A percentile compares a stretch with the other conserved stretches of the same genome.
Conservation (phyloP, 2,797 vertebrate species). For the Oreochromis grahami region DNA sequence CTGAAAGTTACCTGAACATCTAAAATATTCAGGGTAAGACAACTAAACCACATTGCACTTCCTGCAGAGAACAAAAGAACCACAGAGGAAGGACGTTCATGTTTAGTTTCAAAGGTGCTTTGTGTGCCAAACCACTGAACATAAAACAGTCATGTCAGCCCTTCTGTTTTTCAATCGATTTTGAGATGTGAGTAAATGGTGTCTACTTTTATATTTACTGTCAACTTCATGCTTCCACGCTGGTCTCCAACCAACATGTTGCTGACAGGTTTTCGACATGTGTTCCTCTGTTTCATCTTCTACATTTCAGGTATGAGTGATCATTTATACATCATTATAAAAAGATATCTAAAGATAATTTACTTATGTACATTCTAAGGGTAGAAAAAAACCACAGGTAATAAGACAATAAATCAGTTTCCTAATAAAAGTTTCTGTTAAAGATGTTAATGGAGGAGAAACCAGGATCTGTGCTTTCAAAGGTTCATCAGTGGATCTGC, state of each 20-base stretch:
- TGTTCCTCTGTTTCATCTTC: neutral
- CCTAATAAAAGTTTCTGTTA: neutral
- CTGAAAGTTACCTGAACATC: neutral
- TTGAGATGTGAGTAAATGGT: neutral
- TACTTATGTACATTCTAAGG: neutral
- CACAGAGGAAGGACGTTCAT: neutral
- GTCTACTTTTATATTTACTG: neutral
- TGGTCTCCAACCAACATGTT: neutral
- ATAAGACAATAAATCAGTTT: accelerated
- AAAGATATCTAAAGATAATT: neutral
- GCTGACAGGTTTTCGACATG: neutral
- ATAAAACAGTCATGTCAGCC: neutral
- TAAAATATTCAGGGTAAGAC: neutral
- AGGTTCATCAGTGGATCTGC: no score
- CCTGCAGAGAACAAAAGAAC: neutral
- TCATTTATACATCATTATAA: neutral
- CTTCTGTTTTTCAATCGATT: accelerated
- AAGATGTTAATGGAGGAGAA: no score
- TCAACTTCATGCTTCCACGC: neutral
- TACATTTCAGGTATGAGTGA: neutral
- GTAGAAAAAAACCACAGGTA: neutral
- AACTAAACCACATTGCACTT: neutral
- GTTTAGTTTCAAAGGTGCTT: neutral
- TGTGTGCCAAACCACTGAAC: neutral
- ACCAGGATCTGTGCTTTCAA: no score